Conservation (phyloP, 2,797 vertebrate genomes). For the Neomorphus geoffroyi region DNA sequence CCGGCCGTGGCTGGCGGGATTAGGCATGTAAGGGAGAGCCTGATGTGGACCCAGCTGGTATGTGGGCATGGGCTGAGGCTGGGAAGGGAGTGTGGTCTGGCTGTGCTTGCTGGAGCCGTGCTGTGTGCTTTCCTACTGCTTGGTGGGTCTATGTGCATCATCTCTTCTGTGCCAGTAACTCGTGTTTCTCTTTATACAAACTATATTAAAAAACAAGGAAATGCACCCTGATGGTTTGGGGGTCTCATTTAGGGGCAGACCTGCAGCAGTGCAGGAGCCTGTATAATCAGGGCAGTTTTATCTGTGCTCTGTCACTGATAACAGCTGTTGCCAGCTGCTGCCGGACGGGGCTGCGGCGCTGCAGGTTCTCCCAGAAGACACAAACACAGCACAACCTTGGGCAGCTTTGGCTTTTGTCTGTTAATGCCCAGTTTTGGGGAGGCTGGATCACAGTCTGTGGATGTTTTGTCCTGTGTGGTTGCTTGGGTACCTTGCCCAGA, state of each 20-base stretch:
- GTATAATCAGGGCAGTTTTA: not conserved
- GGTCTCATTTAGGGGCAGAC: not conserved
- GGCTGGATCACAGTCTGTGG: not conserved
- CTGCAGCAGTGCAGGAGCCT: not conserved
- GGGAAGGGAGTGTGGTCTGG: not conserved
- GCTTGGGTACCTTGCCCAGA: not conserved
- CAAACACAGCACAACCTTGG: not conserved
- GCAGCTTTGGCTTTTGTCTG: not conserved
- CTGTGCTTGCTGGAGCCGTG: not conserved
- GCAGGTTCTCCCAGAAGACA: not conserved
- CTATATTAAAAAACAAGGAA: not conserved
- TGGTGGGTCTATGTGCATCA: not conserved
- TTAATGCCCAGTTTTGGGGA: not conserved
- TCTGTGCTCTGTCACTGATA: not conserved
- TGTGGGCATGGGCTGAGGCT: not conserved
- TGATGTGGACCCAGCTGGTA: not conserved
- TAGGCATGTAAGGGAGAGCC: not conserved
- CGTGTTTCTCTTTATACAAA: not conserved
- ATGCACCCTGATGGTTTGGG: not conserved
- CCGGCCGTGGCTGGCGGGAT: not conserved
- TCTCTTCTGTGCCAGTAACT: not conserved
- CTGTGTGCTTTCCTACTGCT: not conserved
- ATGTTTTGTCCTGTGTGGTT: not conserved
- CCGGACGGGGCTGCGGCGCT: not conserved
- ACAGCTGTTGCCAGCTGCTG: not conserved